Base-by-base conservation (phyloP, 2,888 invertebrate species). In the Lasioglossum pauxillum region DNA sequence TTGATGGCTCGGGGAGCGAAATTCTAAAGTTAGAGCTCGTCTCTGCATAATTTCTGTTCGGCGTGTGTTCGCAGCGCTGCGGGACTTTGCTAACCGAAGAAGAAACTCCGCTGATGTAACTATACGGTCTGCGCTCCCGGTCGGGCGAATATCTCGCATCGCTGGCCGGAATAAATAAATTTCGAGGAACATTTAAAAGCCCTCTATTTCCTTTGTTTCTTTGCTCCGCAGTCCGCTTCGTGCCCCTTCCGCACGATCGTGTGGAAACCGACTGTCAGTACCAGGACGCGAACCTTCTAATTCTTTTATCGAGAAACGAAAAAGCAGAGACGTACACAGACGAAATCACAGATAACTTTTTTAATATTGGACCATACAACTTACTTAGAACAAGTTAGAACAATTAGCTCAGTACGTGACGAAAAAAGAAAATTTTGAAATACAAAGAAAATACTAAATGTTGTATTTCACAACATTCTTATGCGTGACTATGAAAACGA, bases 1-100 rank as follows among this genome's bases (percentile, higher is more conserved):
- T 60, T 53, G 41, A 83, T 80, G 80, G 71, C 31, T 27, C 44
- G 46, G 23, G 16, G 41, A 49, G 41, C 72, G 67, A 69, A 60
- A 76, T 82, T 92, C 92, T 92, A 92, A 92, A 92, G 88, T 91
- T 92, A 92, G 91, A 86, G 23, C 53, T 86, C 89, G 83, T 81
- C 88, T 83, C 91, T 82, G 92, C 90, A 90, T 92, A 90, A 91
- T 91, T 92, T 90, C 84, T 75, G 77, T 89, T 77, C 80, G 23
- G 74, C 49, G 38, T 41, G 71, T 67, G 77, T 75, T 80, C 76
- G n/a, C 79, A 46, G 80, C 72, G 78, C 72, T 27, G 44, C 57
- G 83, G 44, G 76, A 41, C 53, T 64, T 77, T 67, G 60, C 74
- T 67, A 74, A 53, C 78, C 72, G 73, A 53, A 83, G 71, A 77